These are phyloP conservation scores for Lepidotrigona ventralis DNA, from an alignment of 1,140 invertebrate genomes.

Conservation along the genomic window DNA sequence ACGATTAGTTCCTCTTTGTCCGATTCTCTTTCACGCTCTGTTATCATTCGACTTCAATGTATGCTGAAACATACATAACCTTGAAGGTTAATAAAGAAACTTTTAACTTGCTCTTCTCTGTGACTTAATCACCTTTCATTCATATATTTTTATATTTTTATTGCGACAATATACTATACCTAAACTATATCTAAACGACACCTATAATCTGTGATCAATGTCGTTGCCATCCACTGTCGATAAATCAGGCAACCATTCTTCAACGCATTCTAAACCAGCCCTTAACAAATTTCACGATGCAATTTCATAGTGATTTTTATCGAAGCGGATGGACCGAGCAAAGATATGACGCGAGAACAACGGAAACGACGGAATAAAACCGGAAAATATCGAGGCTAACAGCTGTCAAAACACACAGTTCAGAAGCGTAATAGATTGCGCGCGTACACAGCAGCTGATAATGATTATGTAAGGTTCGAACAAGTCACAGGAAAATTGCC, in stretches of 20 bases:
- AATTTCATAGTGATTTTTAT: background rate
- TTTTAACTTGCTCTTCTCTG: background rate
- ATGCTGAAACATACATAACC: background rate
- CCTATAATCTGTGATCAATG: slow-evolving; percentile 3
- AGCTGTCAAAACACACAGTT: slow-evolving; percentile 25
- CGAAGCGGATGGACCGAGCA: background rate
- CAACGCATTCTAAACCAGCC: background rate
- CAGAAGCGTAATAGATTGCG: slow-evolving; percentile 20
- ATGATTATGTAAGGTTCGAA: slow-evolving; percentile 30
- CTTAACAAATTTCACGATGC: background rate
- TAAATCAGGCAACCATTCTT: slow-evolving; percentile 3
- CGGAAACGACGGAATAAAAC: background rate
- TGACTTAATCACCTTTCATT: no score
- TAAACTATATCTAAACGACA: background rate
- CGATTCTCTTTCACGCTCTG: background rate
- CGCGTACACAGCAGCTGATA: slow-evolving; percentile 28
- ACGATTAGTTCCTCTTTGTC: slow-evolving; percentile 11
- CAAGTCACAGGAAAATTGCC: background rate
- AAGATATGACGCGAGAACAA: background rate
- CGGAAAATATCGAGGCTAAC: background rate
- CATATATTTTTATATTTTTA: no score
- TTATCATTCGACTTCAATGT: background rate
- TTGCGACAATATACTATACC: background rate
- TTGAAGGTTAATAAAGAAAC: background rate
- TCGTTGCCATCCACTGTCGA: background rate